Evolutionary conservation across 2,888 invertebrate genomes (phyloP).

Genomic region (Campoplex capitator): DNA sequence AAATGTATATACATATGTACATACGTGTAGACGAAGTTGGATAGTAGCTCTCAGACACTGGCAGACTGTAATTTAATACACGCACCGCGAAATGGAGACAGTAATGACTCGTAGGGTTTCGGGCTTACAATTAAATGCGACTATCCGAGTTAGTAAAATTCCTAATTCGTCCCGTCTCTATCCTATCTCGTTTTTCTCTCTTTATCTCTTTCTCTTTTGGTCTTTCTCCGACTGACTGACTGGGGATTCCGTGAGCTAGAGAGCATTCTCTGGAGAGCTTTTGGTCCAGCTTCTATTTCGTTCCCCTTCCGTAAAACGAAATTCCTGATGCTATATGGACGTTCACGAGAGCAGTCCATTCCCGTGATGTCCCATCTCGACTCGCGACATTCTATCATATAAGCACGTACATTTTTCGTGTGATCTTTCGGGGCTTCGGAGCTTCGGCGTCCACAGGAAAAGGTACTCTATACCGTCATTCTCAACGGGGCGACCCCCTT

Average conservation of each 20-base stretch:
- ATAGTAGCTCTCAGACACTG: slow-evolving; percentile 53
- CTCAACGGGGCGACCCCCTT: background rate
- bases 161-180: slow-evolving; percentile 81
- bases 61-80: slow-evolving; percentile 83
- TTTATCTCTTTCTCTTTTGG: slow-evolving; percentile 11
- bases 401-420: slow-evolving; percentile 83
- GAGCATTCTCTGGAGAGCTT: slow-evolving; percentile 55
- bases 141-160: slow-evolving; percentile 84
- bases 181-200: slow-evolving; percentile 49
- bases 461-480: background rate
- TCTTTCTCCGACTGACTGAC: background rate
- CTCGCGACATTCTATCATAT: slow-evolving; percentile 64
- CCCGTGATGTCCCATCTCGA: slow-evolving; percentile 36
- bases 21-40: slow-evolving; percentile 10
- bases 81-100: slow-evolving; percentile 82
- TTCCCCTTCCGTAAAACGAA: background rate
- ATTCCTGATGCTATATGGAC: slow-evolving; percentile 20
- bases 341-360: slow-evolving; percentile 39
- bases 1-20: slow-evolving; percentile 8
- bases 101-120: slow-evolving; percentile 84
- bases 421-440: slow-evolving; percentile 84
- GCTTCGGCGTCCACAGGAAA: slow-evolving; percentile 70
- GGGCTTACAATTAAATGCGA: slow-evolving; percentile 85
- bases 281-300: slow-evolving; percentile 46
- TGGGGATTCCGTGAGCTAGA: slow-evolving; percentile 7